Conservation (phyloP, 2,113 vertebrate species). For the Maylandia zebra region DNA sequence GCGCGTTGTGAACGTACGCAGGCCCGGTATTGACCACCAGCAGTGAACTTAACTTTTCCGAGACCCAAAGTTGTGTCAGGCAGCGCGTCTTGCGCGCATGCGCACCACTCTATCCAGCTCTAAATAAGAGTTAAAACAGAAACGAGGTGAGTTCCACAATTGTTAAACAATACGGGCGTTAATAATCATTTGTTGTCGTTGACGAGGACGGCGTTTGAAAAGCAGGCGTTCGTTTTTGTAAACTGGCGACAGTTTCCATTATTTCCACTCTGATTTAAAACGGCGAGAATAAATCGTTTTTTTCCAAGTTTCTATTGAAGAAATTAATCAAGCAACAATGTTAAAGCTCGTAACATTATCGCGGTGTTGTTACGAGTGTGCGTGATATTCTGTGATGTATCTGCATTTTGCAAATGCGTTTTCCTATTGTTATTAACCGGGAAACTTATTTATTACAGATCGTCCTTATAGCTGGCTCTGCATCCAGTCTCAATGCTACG, state of each 20-base stretch:
- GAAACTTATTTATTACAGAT: conserved; percentile 75
- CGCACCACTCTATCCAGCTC: conserved; percentile 70
- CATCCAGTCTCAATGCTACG: conserved; percentile 68
- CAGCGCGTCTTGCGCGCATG: conserved; percentile 72
- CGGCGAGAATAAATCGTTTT: conserved; percentile 67
- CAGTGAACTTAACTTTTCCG: conserved; percentile 69
- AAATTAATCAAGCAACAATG: conserved; percentile 69
- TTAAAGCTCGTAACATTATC: conserved; percentile 30
- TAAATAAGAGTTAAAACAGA: conserved; percentile 83
- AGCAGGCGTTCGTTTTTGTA: conserved; percentile 2
- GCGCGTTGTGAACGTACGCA: neutral
- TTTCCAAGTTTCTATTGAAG: conserved; percentile 75
- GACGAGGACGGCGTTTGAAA: conserved; percentile 21
- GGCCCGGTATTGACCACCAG: conserved; percentile 38
- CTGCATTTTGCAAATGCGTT: conserved; percentile 30
- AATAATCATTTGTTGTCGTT: conserved; percentile 1
- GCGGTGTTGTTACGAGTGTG: neutral
- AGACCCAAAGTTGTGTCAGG: conserved; percentile 76
- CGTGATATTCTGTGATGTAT: neutral
- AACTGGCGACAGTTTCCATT: conserved; percentile 11
- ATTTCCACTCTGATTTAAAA: conserved; percentile 58
- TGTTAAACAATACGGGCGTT: conserved; percentile 52
- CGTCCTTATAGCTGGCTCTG: conserved; percentile 71
- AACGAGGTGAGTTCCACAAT: conserved; percentile 80
- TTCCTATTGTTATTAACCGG: conserved; percentile 51